These are phyloP conservation scores for Fundulus diaphanus DNA, from an alignment of 2,797 vertebrate species.

Conservation along the genomic window DNA sequence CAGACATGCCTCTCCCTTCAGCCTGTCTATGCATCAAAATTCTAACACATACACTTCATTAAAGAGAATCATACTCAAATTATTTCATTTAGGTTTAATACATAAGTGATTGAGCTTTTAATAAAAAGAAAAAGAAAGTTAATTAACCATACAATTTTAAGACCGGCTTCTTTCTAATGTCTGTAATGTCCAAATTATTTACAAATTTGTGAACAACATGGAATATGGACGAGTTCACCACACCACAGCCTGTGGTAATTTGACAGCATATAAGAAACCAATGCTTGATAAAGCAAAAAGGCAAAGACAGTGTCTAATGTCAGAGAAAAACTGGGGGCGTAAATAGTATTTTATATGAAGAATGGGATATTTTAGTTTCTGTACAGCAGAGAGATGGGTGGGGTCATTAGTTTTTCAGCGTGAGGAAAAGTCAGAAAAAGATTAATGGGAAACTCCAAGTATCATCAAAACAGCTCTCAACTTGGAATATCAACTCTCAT, in stretches of 20 bases:
- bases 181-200: no score
- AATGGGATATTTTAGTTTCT: constrained; percentile 18
- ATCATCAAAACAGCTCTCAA: constrained; percentile 12
- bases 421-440: constrained; percentile 40
- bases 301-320: neutral
- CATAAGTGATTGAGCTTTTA: no score
- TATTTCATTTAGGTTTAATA: no score
- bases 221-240: neutral
- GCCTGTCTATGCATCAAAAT: no score
- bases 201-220: no score
- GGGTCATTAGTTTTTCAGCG: constrained; percentile 59
- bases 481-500: constrained; percentile 12
- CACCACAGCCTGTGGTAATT: no score
- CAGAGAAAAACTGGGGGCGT: constrained; percentile 31
- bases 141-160: no score
- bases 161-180: no score
- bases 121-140: no score
- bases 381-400: neutral
- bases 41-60: no score
- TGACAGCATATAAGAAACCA: neutral
- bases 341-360: constrained; percentile 23
- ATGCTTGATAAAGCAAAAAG: neutral
- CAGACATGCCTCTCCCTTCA: no score
- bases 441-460: constrained; percentile 42
- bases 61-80: no score